phyloP scores from a whole-genome alignment of 1,140 invertebrate genomes.

The Lycorma delicatula region DNA sequence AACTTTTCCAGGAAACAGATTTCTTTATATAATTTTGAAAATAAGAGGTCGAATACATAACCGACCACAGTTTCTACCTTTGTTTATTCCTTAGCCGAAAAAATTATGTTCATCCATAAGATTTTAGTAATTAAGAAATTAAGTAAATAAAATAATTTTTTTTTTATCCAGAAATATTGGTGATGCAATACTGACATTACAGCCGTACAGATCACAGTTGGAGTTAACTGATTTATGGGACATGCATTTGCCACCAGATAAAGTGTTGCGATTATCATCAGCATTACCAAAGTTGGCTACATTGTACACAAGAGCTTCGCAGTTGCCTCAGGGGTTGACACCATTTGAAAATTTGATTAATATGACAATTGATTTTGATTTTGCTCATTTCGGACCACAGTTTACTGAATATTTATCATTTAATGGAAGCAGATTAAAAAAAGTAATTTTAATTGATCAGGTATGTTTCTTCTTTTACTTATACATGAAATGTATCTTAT shows the following conservation, averaged over 20 bases:
- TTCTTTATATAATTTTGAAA: too few species aligned
- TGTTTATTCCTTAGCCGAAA: too few species aligned
- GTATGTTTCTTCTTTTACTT: constrained; percentile 4
- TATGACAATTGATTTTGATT: constrained; percentile 27
- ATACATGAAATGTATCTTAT: too few species aligned
- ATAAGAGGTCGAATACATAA: too few species aligned
- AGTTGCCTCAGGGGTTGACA: constrained; percentile 10
- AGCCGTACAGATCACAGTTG: constrained; percentile 9
- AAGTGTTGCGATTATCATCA: constrained; percentile 13
- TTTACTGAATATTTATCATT: constrained; percentile 18
- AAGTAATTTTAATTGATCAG: constrained; percentile 22
- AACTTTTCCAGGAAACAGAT: too few species aligned
- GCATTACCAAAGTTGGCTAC: constrained; percentile 21
- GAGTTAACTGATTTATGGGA: constrained; percentile 29
- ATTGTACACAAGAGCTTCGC: constrained; percentile 26
- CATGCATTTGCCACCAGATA: constrained; percentile 25
- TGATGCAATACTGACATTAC: constrained; percentile 26
- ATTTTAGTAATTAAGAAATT: neutral
- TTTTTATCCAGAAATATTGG: constrained; percentile 27
- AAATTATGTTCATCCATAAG: too few species aligned
- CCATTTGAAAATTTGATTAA: constrained; percentile 16
- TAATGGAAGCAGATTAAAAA: constrained; percentile 13
- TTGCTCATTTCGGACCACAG: constrained; percentile 13
- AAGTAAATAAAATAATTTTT: neutral
- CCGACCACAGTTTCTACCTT: too few species aligned